phyloP scores from a whole-genome alignment of 2,113 vertebrate species.

The Anoura caudifer region DNA sequence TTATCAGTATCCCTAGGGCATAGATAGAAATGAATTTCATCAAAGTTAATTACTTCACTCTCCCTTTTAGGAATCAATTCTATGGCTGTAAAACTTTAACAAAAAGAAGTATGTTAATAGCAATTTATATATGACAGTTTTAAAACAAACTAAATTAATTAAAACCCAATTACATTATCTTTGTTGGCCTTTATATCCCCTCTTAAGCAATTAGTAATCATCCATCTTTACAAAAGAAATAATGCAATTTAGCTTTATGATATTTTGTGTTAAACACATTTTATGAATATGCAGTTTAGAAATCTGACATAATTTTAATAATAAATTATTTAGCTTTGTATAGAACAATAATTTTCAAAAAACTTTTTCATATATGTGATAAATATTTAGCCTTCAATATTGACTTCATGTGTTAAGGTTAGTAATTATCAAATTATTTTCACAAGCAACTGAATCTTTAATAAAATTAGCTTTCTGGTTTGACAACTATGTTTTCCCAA shows the following conservation, averaged over 20 bases:
- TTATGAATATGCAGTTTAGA: slow-evolving; percentile 20
- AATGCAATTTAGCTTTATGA: slow-evolving; percentile 26
- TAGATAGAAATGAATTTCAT: slow-evolving; percentile 13
- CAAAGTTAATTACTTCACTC: slow-evolving; percentile 38
- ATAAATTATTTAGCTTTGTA: background rate
- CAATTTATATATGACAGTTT: slow-evolving; percentile 30
- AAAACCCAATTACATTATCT: slow-evolving; percentile 16
- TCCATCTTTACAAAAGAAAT: slow-evolving; percentile 31
- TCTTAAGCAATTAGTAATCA: slow-evolving; percentile 37
- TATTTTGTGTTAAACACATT: background rate
- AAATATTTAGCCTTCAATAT: slow-evolving; percentile 3
- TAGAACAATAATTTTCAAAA: background rate
- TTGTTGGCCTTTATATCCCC: background rate
- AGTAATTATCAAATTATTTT: slow-evolving; percentile 49
- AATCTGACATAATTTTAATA: slow-evolving; percentile 4
- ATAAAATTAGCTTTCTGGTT: background rate
- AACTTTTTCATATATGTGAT: background rate
- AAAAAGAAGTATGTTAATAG: slow-evolving; percentile 16
- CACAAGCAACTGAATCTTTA: slow-evolving; percentile 42
- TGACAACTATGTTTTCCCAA: background rate
- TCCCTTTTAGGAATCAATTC: slow-evolving; percentile 26
- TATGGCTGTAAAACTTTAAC: slow-evolving; percentile 30
- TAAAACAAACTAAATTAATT: slow-evolving; percentile 51
- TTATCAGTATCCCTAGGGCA: background rate
- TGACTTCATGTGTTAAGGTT: background rate